Conservation (phyloP, 2,113 vertebrate genomes). For the Symphodus melops region DNA sequence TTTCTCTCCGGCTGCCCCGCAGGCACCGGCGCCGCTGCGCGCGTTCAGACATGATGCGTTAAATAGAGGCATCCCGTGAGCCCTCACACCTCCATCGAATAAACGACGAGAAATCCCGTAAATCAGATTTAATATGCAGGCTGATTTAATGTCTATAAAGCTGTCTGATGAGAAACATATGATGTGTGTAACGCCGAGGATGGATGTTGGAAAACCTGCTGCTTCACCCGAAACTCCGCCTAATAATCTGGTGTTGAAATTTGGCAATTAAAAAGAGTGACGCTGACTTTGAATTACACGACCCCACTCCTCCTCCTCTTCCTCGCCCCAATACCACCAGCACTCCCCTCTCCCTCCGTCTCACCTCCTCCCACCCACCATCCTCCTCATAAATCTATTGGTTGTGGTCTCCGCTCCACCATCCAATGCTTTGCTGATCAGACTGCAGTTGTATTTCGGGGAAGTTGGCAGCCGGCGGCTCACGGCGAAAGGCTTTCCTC, state of each 20-base stretch:
- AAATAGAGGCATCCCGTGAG: neutral
- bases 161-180: neutral
- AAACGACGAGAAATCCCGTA: constrained; percentile 11
- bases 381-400: constrained; percentile 92
- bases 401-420: constrained; percentile 91
- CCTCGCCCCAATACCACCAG: constrained; percentile 4
- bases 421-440: constrained; percentile 94
- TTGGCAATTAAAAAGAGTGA: constrained; percentile 22
- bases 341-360: constrained; percentile 75
- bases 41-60: neutral
- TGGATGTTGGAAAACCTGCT: constrained; percentile 7
- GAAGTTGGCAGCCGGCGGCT: constrained; percentile 91
- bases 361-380: constrained; percentile 65
- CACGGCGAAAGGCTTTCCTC: constrained; percentile 85
- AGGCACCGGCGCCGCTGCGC: constrained; percentile 3
- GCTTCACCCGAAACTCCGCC: constrained; percentile 34
- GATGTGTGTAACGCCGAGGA: constrained; percentile 2
- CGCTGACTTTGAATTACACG: constrained; percentile 23
- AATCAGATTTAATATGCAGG: constrained; percentile 10
- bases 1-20: constrained; percentile 20
- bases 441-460: constrained; percentile 96
- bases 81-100: neutral
- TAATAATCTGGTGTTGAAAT: neutral
- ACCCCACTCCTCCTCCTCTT: neutral
- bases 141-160: constrained; percentile 14